Percentiles rank a stretch among this genome's conserved stretches.
phyloP scores from a whole-genome alignment of 1,140 invertebrate genomes.

The Scylla paramamosain region DNA sequence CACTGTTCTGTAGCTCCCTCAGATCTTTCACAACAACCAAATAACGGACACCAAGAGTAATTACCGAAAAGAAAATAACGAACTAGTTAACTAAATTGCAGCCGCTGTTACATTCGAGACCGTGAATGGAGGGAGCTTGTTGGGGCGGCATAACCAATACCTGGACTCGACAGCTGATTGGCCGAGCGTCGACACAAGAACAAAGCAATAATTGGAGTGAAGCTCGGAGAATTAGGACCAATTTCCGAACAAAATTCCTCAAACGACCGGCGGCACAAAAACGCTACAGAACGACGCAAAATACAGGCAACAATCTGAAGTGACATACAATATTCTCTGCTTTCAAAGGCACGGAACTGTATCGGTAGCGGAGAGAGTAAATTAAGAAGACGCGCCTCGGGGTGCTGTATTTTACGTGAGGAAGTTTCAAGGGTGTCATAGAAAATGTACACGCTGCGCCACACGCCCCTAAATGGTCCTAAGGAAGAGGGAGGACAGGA shows the following conservation, averaged over 20 bases:
- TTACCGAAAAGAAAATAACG: neutral
- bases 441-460: neutral
- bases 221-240: slow-evolving; percentile 11
- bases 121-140: neutral
- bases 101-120: neutral
- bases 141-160: neutral
- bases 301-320: too few species aligned
- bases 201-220: slow-evolving; percentile 13
- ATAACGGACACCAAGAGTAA: neutral
- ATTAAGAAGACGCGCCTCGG: neutral
- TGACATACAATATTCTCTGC: too few species aligned
- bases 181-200: neutral
- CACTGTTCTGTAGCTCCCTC: too few species aligned
- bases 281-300: too few species aligned
- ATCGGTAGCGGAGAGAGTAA: neutral
- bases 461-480: neutral
- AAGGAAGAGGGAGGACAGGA: slow-evolving; percentile 16
- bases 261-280: neutral
- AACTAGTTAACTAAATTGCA: neutral
- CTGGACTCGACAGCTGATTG: neutral
- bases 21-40: too few species aligned
- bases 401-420: neutral
- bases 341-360: neutral
- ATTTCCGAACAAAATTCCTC: neutral
- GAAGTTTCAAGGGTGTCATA: neutral